Base-by-base conservation (phyloP, 2,113 vertebrate genomes). In the Oncorhynchus gorbuscha region DNA sequence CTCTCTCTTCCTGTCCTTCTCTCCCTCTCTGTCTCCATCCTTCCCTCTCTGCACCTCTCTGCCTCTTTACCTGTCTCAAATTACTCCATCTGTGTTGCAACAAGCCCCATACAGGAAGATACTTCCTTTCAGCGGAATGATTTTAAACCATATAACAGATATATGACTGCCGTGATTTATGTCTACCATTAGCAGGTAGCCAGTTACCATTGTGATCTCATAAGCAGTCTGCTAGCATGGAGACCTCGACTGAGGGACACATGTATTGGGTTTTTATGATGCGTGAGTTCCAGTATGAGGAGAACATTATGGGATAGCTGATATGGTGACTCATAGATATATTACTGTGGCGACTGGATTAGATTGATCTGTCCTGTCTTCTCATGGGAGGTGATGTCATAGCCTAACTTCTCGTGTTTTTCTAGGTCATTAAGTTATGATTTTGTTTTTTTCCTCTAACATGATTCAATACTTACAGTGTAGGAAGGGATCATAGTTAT, bases 151-250 rank as follows among this genome's bases (percentile, higher is more conserved):
- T 84, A 85, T 22, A 51, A 16, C 3, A n/a, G 59, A 86, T 87
- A 83, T 85, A 28, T 16, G 7, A 76, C 66, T 64, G 86, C 88
- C 20, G 85, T 89, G 89, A 91, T 90, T 89, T 85, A 89, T 91
- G 85, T 51, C 49, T 51, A 51, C 85, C 85, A 91, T 91, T 89
- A 90, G 85, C 4, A 3, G 68, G 39, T 89, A 90, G 49, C 49
- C 12, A 4, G 49, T 82, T 87, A 86, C 89, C 87, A 86, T 83
- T 88, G 85, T 89, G 90, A 87, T 88, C 86, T 89, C 82, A 84
- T 75, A 83, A 85, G 87, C 78, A 83, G 78, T 75, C 85, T 84
- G 85, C 88, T 86, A 86, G 26, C 74, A 69, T 69, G 8, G 84
- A 84, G 88, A 90, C 87, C 86, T 71, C 84, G 89, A 79, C 72